phyloP scores from a whole-genome alignment of 1,140 invertebrate genomes.

The Papilio polyxenes region DNA sequence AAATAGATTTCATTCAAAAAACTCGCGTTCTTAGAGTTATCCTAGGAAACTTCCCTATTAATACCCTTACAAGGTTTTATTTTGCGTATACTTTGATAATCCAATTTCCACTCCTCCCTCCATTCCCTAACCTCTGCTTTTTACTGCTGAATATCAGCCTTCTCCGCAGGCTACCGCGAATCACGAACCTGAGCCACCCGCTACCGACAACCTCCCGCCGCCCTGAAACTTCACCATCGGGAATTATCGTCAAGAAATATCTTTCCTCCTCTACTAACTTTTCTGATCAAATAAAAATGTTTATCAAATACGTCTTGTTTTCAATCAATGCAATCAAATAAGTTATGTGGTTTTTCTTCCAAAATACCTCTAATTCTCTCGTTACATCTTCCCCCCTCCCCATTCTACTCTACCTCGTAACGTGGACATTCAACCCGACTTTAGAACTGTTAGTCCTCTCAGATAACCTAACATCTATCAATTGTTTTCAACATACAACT shows the following conservation, averaged over 20 bases:
- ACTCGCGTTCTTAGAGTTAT: neutral
- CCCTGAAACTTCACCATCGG: neutral
- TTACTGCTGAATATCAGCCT: constrained; percentile 4
- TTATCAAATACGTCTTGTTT: constrained; percentile 11
- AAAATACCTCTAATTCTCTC: neutral
- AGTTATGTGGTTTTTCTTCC: neutral
- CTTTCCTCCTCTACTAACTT: neutral
- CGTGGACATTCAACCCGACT: neutral
- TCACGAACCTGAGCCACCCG: neutral
- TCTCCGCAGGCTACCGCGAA: neutral
- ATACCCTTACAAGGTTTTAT: no score
- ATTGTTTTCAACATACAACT: no score
- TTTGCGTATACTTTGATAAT: neutral
- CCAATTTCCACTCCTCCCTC: neutral
- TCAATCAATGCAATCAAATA: neutral
- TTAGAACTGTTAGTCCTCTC: neutral
- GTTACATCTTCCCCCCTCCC: neutral
- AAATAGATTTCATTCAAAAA: neutral
- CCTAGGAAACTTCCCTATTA: no score
- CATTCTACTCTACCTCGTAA: neutral
- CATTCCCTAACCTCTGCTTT: neutral
- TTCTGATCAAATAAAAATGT: constrained; percentile 9
- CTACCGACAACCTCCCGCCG: neutral
- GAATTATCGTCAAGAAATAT: neutral
- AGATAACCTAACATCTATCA: no score